These are phyloP conservation scores for Hippopotamyrus pictus DNA, from an alignment of 2,797 vertebrate genomes.

Conservation along the genomic window DNA sequence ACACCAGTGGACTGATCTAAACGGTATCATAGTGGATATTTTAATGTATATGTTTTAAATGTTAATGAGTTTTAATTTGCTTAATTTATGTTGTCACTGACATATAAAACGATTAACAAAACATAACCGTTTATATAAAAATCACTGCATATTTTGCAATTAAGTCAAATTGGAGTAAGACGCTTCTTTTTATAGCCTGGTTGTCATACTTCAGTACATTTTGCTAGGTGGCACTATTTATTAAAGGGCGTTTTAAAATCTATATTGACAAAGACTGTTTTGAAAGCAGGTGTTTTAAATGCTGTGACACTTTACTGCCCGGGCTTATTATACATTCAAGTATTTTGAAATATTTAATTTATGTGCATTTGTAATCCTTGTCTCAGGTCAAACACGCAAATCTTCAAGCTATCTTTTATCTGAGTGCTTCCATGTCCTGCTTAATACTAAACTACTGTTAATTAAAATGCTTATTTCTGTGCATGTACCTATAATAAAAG, in stretches of 20 bases:
- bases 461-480: background rate
- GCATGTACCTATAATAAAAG: background rate
- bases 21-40: background rate
- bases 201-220: background rate
- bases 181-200: background rate
- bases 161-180: background rate
- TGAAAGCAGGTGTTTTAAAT: background rate
- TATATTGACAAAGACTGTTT: background rate
- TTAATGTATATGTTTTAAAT: background rate
- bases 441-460: background rate
- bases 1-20: background rate
- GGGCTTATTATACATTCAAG: background rate
- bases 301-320: background rate
- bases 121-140: background rate
- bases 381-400: background rate
- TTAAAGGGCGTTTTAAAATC: constrained; percentile 6
- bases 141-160: background rate
- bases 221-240: constrained; percentile 45
- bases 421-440: background rate
- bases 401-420: background rate
- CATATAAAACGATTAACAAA: background rate
- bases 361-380: background rate
- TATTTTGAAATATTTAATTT: constrained; percentile 1
- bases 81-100: background rate
- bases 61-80: background rate